Base-by-base conservation (phyloP, 2,797 vertebrate species). In the Cheirogaleus major region DNA sequence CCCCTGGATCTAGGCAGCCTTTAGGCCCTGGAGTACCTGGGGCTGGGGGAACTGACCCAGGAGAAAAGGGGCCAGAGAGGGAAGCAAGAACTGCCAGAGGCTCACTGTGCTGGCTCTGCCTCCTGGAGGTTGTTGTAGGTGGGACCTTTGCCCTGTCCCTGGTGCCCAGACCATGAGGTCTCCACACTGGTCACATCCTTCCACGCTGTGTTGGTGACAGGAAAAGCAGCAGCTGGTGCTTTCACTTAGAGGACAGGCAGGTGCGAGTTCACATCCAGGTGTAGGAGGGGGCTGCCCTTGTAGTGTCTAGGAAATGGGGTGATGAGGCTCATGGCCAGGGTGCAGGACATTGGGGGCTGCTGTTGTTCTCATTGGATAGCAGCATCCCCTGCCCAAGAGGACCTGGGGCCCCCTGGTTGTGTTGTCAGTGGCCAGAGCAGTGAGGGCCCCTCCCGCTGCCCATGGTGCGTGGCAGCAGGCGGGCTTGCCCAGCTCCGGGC, bases 381-480 rank as follows among this genome's bases (percentile, higher is more conserved):
- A 61, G n/a, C 4, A 0, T 41, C 41, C 4, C 43, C 59, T 57
- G 43, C 30, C 27, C 2, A 10, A 70, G 72, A 6, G 11, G 23
- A 4, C 55, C 43, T 1, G 22, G 0, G 9, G 25, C 22, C 48
- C 41, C 72, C 48, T 48, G 48, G 80, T 78, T n/a, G 17, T 35
- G 4, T 32, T 4, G 0, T 30, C 7, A 27, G 5, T 0, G 1
- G 18, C 55, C 50, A 4, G 88, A 38, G 32, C 70, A 7, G 5
- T 9, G 25, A 0, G 0, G 76, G 59, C 27, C 32, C 61, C n/a
- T 5, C n/a, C 11, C 17, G 45, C 13, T 15, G 35, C 50, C 17
- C 15, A 4, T 12, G 25, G 38, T 17, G 22, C 14, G 1, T 18
- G 17, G 27, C 0, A 0, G 55, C 0, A n/a, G n/a, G n/a, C n/a